phyloP scores from a whole-genome alignment of 2,797 vertebrate species.

The Melanotaenia parkinsoni region DNA sequence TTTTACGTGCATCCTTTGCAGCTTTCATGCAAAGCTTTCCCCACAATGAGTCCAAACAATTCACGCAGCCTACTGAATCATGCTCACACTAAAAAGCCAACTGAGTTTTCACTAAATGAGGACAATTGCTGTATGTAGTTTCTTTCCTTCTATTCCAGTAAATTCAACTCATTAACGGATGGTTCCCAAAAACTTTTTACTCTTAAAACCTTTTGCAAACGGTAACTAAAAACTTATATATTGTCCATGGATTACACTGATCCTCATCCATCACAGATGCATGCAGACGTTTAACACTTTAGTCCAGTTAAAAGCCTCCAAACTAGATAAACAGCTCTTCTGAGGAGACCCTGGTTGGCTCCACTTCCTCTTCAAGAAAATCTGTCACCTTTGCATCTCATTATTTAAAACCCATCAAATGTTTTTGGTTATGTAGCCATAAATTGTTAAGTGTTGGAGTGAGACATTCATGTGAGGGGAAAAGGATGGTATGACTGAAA shows the following conservation, averaged over 20 bases:
- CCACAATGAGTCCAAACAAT: conserved; percentile 29
- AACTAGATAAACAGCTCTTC: conserved; percentile 20
- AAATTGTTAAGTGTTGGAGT: conserved; percentile 21
- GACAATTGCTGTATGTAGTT: conserved; percentile 1
- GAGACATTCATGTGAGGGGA: conserved; percentile 28
- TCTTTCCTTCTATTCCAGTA: background rate
- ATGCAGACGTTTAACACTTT: conserved; percentile 11
- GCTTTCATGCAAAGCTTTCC: conserved; percentile 38
- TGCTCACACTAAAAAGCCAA: conserved; percentile 10
- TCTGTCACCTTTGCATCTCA: conserved; percentile 32
- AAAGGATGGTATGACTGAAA: conserved; percentile 25
- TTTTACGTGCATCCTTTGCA: conserved; percentile 14
- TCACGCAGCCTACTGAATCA: conserved; percentile 28
- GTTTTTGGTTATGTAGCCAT: conserved; percentile 16
- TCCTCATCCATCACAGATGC: background rate
- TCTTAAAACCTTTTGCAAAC: conserved; percentile 14
- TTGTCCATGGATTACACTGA: conserved; percentile 5
- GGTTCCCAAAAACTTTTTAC: background rate
- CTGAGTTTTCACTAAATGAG: conserved; percentile 14
- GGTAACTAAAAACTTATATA: conserved; percentile 17
- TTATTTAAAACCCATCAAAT: conserved; percentile 12
- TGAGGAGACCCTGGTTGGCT: conserved; percentile 6
- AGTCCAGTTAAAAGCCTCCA: conserved; percentile 7
- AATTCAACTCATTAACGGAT: conserved; percentile 5
- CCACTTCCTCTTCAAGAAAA: conserved; percentile 18